These are phyloP conservation scores for Borostomias antarcticus DNA, from an alignment of 2,797 vertebrate species.

Conservation along the genomic window DNA sequence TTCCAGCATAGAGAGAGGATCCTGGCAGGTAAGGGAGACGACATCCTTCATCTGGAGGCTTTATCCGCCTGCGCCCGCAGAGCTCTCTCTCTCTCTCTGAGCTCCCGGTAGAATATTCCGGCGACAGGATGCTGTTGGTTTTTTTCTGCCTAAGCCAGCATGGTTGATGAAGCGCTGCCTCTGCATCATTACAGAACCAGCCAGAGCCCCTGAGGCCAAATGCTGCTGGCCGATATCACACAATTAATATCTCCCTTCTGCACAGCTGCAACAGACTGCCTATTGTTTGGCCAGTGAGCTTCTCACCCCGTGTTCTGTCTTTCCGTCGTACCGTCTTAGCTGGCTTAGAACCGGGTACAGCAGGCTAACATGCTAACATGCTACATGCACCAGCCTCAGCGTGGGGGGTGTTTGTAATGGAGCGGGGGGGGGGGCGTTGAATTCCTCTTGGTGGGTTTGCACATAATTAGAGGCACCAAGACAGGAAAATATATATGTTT, in stretches of 20 bases:
- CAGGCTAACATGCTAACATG: constrained; percentile 37
- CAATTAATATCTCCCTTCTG: constrained; percentile 16
- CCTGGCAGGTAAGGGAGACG: constrained; percentile 84
- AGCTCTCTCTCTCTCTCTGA: constrained; percentile 11
- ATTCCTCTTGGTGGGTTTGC: constrained; percentile 24
- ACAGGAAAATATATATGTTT: too few species aligned
- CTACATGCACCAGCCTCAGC: constrained; percentile 52
- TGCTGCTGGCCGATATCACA: constrained; percentile 30
- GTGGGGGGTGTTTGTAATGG: constrained; percentile 50
- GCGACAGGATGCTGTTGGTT: constrained; percentile 39
- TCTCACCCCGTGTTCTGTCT: constrained; percentile 15
- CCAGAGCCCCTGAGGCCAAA: constrained; percentile 31
- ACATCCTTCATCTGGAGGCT: too few species aligned
- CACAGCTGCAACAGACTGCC: constrained; percentile 28
- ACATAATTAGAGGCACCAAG: constrained; percentile 24
- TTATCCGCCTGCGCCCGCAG: constrained; percentile 3
- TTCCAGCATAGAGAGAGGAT: constrained; percentile 84
- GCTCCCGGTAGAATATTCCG: constrained; percentile 21
- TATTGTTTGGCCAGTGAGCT: constrained; percentile 33
- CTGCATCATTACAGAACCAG: constrained; percentile 45
- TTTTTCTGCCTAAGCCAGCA: constrained; percentile 27
- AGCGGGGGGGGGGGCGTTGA: constrained; percentile 34
- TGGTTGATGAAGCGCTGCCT: constrained; percentile 38
- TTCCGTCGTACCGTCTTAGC: constrained; percentile 17
- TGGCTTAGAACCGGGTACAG: constrained; percentile 34